phyloP scores from a whole-genome alignment of 2,113 vertebrate genomes.

The Platanista minor region DNA sequence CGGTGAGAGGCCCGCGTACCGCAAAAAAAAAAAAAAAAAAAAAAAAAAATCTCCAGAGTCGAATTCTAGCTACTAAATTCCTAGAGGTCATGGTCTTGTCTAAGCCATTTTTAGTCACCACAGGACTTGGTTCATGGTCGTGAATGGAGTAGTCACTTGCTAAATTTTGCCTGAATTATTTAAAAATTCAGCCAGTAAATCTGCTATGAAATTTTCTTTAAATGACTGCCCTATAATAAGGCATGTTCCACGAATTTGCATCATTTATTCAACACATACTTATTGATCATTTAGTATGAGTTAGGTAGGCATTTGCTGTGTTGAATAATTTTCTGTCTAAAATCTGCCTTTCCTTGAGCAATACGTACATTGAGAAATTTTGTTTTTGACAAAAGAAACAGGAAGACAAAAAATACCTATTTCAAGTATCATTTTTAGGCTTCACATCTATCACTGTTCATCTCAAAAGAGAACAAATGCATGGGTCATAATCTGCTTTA shows the following conservation, averaged over 20 bases:
- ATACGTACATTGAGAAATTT: not conserved
- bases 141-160: not conserved
- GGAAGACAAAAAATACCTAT: not conserved
- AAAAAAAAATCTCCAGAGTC: not conserved
- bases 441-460: not conserved
- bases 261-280: not conserved
- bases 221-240: not conserved
- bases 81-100: not conserved
- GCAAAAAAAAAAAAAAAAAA: no score
- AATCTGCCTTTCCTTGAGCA: not conserved
- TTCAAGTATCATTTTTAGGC: not conserved
- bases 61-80: not conserved
- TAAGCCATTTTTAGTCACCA: not conserved
- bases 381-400: constrained; percentile 7
- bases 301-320: not conserved
- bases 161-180: not conserved
- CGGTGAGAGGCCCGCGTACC: no score
- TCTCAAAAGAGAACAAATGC: not conserved
- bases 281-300: not conserved
- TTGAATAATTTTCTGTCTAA: not conserved
- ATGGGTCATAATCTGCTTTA: not conserved
- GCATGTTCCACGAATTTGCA: not conserved
- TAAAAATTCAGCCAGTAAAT: constrained; percentile 20
- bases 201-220: not conserved
- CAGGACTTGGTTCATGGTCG: not conserved